These are phyloP conservation scores for Cryptotermes secundus DNA, from an alignment of 1,140 invertebrate species.

Conservation along the genomic window DNA sequence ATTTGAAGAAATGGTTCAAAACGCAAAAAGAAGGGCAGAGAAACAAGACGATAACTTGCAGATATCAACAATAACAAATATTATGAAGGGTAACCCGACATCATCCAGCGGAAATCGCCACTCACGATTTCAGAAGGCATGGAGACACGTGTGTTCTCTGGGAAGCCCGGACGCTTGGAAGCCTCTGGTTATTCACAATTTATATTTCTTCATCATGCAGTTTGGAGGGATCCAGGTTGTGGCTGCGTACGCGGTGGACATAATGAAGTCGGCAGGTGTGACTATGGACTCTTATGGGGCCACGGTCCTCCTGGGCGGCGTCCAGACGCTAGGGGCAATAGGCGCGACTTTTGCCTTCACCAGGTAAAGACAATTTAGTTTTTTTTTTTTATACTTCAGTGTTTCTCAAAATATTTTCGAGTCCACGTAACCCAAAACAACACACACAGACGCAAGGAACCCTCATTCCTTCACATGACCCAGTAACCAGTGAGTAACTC, in stretches of 20 bases:
- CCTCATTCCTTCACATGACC: too few species aligned
- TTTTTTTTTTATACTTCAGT: too few species aligned
- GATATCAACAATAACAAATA: neutral
- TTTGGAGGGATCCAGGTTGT: slow-evolving; percentile 56
- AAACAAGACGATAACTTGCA: neutral
- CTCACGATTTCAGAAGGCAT: neutral
- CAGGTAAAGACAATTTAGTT: neutral
- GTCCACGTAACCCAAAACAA: too few species aligned
- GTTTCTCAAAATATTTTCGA: too few species aligned
- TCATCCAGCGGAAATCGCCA: too few species aligned
- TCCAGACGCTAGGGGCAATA: slow-evolving; percentile 36
- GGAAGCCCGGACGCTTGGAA: slow-evolving; percentile 55
- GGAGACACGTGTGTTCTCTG: slow-evolving; percentile 9
- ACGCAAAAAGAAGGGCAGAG: neutral
- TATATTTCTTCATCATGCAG: slow-evolving; percentile 75
- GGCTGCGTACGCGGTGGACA: slow-evolving; percentile 50
- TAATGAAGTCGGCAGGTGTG: slow-evolving; percentile 57
- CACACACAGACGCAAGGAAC: too few species aligned
- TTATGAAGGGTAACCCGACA: neutral
- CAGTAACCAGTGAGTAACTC: too few species aligned
- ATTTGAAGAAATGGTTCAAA: neutral
- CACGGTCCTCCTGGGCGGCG: slow-evolving; percentile 53
- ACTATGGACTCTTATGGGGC: slow-evolving; percentile 37
- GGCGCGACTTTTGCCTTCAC: neutral
- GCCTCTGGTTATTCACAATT: slow-evolving; percentile 64